phyloP scores from a whole-genome alignment of 2,113 vertebrate genomes.

The Cebus imitator region DNA sequence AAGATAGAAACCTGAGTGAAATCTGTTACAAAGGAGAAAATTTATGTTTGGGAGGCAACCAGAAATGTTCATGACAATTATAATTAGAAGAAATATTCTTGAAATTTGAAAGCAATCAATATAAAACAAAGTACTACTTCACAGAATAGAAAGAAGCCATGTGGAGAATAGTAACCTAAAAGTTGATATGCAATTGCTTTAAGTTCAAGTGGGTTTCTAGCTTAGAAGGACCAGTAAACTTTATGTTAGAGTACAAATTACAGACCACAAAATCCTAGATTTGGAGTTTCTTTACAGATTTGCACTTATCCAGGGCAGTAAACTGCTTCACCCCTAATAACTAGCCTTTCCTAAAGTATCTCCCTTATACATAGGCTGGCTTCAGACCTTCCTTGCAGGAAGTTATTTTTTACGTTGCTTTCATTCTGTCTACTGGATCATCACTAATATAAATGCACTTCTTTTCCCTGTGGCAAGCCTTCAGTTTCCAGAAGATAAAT shows the following conservation, averaged over 20 bases:
- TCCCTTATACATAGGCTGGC: neutral
- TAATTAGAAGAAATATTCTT: neutral
- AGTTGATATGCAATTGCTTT: neutral
- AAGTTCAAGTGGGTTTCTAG: neutral
- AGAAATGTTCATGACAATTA: neutral
- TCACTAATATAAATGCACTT: neutral
- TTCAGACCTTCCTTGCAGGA: neutral
- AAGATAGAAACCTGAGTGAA: neutral
- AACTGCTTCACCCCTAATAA: neutral
- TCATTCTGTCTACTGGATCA: neutral
- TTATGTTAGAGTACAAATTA: neutral
- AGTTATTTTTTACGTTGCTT: neutral
- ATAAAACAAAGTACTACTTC: neutral
- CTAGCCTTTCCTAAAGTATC: neutral
- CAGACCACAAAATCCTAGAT: neutral
- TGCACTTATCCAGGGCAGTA: neutral
- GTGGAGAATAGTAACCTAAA: neutral
- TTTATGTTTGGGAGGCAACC: neutral
- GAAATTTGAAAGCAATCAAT: conserved; percentile 4
- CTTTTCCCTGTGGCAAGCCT: neutral
- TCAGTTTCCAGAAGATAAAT: neutral
- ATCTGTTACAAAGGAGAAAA: neutral
- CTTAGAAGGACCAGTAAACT: neutral
- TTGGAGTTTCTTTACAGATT: neutral
- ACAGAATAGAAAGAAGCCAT: neutral